phyloP scores from a whole-genome alignment of 23 tunicate genomes.

The Ascidia mentula region DNA sequence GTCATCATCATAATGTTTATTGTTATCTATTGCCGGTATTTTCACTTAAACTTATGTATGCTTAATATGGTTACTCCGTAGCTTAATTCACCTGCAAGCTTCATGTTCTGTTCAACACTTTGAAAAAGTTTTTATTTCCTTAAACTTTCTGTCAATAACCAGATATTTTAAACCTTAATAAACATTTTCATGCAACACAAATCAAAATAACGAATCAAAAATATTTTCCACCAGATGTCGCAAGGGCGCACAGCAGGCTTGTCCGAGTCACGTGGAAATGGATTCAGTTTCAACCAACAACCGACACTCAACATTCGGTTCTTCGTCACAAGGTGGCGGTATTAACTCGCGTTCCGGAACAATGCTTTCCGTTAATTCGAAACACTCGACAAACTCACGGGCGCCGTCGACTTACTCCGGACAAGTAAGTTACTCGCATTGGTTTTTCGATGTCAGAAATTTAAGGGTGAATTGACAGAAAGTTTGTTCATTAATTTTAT shows the following conservation, averaged over 20 bases:
- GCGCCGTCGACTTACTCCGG: slow-evolving; percentile 69
- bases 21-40: slow-evolving; percentile 37
- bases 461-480: too few species aligned
- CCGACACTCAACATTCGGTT: slow-evolving; percentile 59
- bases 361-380: slow-evolving; percentile 60
- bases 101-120: background rate
- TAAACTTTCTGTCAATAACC: background rate
- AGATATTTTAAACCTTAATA: too few species aligned
- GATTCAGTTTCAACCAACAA: slow-evolving; percentile 45
- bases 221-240: slow-evolving; percentile 13
- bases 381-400: slow-evolving; percentile 56
- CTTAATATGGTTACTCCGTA: too few species aligned
- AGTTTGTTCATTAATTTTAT: too few species aligned
- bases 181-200: too few species aligned
- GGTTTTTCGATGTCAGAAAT: too few species aligned
- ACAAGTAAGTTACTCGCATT: too few species aligned
- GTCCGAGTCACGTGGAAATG: slow-evolving; percentile 33
- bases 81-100: too few species aligned
- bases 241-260: background rate
- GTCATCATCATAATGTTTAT: slow-evolving; percentile 23
- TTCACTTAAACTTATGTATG: too few species aligned
- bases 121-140: background rate
- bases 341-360: slow-evolving; percentile 73
- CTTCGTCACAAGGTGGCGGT: slow-evolving; percentile 47
- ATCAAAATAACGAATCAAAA: too few species aligned